phyloP scores from a whole-genome alignment of 2,113 vertebrate species.

The Perca schrenkii region DNA sequence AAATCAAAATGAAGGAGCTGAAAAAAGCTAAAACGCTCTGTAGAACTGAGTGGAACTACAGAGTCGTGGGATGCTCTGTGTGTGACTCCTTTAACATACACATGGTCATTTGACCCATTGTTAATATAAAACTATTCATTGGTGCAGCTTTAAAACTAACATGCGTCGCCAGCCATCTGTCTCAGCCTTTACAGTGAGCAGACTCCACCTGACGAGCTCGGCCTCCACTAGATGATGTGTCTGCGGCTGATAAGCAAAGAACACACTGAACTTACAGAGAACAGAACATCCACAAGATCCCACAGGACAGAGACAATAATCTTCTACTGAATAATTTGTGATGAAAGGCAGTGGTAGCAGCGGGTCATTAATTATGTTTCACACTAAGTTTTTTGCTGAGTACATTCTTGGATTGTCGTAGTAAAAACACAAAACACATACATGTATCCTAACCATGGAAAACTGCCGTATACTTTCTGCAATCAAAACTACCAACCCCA shows the following conservation, averaged over 20 bases:
- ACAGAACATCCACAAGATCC: not conserved
- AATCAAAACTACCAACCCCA: not conserved
- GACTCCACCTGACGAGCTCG: slow-evolving; percentile 4
- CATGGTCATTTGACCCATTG: too few relatives aligned
- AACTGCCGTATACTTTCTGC: not conserved
- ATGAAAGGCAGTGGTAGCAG: not conserved
- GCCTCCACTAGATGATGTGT: slow-evolving; percentile 45
- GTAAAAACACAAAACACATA: not conserved
- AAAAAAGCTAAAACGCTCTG: too few relatives aligned
- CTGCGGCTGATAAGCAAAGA: slow-evolving; percentile 36
- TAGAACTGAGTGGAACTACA: too few relatives aligned
- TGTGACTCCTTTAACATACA: too few relatives aligned
- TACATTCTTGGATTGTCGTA: slow-evolving; percentile 4
- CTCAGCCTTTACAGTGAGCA: slow-evolving; percentile 4
- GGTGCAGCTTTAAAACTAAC: not conserved
- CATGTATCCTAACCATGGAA: not conserved
- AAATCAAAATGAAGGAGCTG: too few relatives aligned
- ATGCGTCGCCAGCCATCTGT: not conserved
- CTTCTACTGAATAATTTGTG: not conserved
- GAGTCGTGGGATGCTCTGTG: too few relatives aligned
- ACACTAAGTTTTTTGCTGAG: not conserved
- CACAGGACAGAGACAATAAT: not conserved
- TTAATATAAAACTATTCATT: too few relatives aligned
- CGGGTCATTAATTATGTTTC: not conserved
- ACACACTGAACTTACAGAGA: not conserved